These are phyloP conservation scores for Lasaia peninsularis DNA, from an alignment of 1,140 invertebrate genomes.

Conservation along the genomic window DNA sequence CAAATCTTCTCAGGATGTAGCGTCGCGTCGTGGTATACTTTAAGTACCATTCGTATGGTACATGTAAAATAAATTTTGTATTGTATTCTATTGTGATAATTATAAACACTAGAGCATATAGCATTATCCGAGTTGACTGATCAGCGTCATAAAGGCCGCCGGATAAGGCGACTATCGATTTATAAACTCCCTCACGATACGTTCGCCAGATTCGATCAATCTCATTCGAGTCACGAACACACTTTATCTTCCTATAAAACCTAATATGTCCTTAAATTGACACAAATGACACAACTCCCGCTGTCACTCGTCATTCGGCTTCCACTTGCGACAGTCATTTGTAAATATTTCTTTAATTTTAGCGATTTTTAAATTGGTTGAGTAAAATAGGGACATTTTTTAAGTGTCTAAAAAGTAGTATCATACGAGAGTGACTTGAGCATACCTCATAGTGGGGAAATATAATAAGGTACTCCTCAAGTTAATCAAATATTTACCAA, in stretches of 20 bases:
- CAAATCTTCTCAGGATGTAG: too few relatives aligned
- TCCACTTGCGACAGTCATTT: slow-evolving; percentile 13
- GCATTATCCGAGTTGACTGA: slow-evolving; percentile 16
- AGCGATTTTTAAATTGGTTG: neutral
- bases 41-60: too few relatives aligned
- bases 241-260: slow-evolving; percentile 37
- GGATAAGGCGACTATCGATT: slow-evolving; percentile 42
- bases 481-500: too few relatives aligned
- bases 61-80: too few relatives aligned
- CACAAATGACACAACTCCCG: slow-evolving; percentile 29
- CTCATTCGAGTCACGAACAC: slow-evolving; percentile 37
- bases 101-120: slow-evolving; percentile 11
- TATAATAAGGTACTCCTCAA: too few relatives aligned
- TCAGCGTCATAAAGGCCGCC: slow-evolving; percentile 28
- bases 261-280: slow-evolving; percentile 38
- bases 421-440: too few relatives aligned
- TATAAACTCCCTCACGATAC: slow-evolving; percentile 34
- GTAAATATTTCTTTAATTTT: neutral
- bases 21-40: too few relatives aligned
- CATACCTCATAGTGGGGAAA: too few relatives aligned
- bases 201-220: slow-evolving; percentile 38
- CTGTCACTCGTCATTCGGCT: slow-evolving; percentile 17
- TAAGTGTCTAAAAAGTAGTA: too few relatives aligned
- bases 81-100: too few relatives aligned
- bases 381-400: too few relatives aligned